phyloP scores from a whole-genome alignment of 2,113 vertebrate genomes.

The Bungarus multicinctus region DNA sequence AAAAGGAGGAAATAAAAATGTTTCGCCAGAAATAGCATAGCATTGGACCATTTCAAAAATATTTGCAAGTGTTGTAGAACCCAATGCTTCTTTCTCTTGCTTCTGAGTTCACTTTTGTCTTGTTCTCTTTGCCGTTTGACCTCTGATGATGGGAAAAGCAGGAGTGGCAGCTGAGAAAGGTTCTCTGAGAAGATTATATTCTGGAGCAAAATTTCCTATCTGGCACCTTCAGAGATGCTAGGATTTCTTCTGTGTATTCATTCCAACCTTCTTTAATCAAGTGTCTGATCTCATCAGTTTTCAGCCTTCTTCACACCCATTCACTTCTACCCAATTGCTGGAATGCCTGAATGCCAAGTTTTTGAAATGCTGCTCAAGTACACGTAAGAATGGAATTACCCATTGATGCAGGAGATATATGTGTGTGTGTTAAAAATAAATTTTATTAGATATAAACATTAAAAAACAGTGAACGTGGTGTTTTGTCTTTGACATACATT shows the following conservation, averaged over 20 bases:
- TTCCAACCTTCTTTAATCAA: background rate
- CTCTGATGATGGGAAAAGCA: background rate
- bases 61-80: background rate
- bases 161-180: background rate
- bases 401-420: background rate
- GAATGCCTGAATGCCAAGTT: background rate
- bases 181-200: background rate
- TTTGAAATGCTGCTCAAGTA: background rate
- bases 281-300: background rate
- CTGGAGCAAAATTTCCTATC: background rate
- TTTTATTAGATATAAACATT: too few relatives aligned
- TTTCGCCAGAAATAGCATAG: background rate
- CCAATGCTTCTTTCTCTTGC: background rate
- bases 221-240: background rate
- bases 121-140: background rate
- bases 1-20: background rate
- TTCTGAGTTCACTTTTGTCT: background rate
- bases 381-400: background rate
- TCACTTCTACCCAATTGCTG: background rate
- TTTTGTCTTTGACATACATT: too few relatives aligned
- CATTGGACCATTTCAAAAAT: background rate
- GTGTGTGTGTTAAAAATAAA: too few relatives aligned
- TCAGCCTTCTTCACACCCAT: background rate
- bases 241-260: background rate
- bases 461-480: too few relatives aligned